These are phyloP conservation scores for Gymnoscopelus microlampas DNA, from an alignment of 2,797 vertebrate genomes.

Conservation along the genomic window DNA sequence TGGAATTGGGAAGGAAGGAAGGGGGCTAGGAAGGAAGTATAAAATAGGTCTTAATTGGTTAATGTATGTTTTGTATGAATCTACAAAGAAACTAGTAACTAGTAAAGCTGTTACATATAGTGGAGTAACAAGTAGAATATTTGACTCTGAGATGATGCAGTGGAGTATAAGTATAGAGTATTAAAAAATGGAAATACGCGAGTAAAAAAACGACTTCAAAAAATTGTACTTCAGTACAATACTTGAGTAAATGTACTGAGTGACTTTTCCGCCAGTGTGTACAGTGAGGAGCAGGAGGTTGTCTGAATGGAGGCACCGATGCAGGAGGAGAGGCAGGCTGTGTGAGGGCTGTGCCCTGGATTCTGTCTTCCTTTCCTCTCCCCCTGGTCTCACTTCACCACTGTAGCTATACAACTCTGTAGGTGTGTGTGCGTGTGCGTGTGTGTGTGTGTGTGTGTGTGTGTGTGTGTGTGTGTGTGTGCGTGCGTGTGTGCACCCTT, in stretches of 20 bases:
- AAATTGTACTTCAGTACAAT: too few relatives aligned
- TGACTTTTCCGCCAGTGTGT: neutral
- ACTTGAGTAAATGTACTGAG: too few relatives aligned
- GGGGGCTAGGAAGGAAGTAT: conserved; percentile 17
- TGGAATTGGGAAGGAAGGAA: neutral
- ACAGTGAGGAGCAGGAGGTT: conserved; percentile 26
- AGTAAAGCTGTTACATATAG: too few relatives aligned
- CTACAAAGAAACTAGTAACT: too few relatives aligned
- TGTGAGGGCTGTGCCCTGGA: neutral
- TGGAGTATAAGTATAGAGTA: too few relatives aligned
- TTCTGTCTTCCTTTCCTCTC: neutral
- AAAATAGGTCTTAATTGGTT: too few relatives aligned
- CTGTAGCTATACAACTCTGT: neutral
- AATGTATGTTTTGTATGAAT: neutral
- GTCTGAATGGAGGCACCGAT: conserved; percentile 3
- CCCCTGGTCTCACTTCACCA: neutral
- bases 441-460: neutral
- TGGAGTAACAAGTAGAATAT: too few relatives aligned
- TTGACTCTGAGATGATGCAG: too few relatives aligned
- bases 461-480: neutral
- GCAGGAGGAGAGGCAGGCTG: conserved; percentile 31
- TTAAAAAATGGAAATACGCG: too few relatives aligned
- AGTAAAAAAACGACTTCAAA: too few relatives aligned
- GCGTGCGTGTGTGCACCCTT: neutral
- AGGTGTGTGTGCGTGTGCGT: neutral